Evolutionary conservation across 64 coral and sea anemone species (phyloP).

Genomic region (Porites australiensis): DNA sequence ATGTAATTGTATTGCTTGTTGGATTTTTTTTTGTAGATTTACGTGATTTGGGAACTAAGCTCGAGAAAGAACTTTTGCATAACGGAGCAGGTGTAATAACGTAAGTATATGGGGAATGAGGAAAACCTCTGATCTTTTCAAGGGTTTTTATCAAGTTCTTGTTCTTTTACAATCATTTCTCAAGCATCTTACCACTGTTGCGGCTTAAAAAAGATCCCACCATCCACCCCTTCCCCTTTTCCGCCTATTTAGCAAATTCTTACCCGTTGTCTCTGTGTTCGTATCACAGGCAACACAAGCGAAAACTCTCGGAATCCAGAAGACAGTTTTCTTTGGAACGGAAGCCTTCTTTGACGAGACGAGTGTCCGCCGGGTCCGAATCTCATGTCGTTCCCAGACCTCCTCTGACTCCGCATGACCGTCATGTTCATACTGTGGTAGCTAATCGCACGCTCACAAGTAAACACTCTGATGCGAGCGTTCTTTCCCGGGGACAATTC

Average conservation of each 20-base stretch:
- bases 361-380: neutral
- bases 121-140: no score
- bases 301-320: slow-evolving; percentile 19
- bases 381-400: slow-evolving; percentile 49
- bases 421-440: slow-evolving; percentile 1
- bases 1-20: neutral
- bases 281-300: neutral
- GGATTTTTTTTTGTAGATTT: slow-evolving; percentile 59
- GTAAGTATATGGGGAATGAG: neutral
- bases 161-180: no score
- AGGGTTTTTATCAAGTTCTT: no score
- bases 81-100: neutral
- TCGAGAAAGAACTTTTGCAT: slow-evolving; percentile 88
- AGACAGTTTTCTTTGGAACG: slow-evolving; percentile 38
- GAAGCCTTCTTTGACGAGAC: neutral
- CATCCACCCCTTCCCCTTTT: no score
- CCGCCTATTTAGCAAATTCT: no score
- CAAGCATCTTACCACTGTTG: no score
- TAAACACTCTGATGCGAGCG: neutral
- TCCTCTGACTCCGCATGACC: slow-evolving; percentile 30
- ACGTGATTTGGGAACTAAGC: slow-evolving; percentile 87
- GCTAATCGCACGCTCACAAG: slow-evolving; percentile 22
- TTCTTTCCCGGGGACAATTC: slow-evolving; percentile 25
- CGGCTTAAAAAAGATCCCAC: no score
- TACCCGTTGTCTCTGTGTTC: neutral